Conservation (phyloP, 2,888 invertebrate species). For the Dryocosmus kuriphilus region DNA sequence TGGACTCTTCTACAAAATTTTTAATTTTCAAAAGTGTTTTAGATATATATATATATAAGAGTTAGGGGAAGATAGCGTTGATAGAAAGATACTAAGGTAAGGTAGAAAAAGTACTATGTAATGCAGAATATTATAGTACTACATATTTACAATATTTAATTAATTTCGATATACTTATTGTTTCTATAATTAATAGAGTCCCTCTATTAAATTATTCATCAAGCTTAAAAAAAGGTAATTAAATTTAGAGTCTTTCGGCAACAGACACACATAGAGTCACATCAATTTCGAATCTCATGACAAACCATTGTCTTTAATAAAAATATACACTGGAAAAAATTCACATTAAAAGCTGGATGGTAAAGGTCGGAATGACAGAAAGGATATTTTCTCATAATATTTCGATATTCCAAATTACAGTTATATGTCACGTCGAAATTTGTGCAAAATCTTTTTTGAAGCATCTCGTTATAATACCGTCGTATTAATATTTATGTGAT, state of each 20-base stretch:
- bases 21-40: background rate
- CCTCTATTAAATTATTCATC: background rate
- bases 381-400: background rate
- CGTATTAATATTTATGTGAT: background rate
- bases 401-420: background rate
- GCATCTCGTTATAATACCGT: background rate
- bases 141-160: background rate
- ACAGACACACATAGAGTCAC: background rate
- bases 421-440: background rate
- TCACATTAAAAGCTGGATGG: background rate
- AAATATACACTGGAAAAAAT: background rate
- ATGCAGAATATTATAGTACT: background rate
- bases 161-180: background rate
- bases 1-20: background rate
- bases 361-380: background rate
- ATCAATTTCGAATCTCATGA: background rate
- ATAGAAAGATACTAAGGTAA: background rate
- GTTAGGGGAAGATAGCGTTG: background rate
- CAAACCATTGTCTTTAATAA: background rate
- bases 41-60: constrained; percentile 2
- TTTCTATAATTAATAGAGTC: background rate
- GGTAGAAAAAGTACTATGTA: background rate
- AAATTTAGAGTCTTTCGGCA: constrained; percentile 4
- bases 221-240: constrained; percentile 12
- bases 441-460: background rate